Conservation (phyloP, 2,797 vertebrate genomes). For the Okamejei kenojei region DNA sequence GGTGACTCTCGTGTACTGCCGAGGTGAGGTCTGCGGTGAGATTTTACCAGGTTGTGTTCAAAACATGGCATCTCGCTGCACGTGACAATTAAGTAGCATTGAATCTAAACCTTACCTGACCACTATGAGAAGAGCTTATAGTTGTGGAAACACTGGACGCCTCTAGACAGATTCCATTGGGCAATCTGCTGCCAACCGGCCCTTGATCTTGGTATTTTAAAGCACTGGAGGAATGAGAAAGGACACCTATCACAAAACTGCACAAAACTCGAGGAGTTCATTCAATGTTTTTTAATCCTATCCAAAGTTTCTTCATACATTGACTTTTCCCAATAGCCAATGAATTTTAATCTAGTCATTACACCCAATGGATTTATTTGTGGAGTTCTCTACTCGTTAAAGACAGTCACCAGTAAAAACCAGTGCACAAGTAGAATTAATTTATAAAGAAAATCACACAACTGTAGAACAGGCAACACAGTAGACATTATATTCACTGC, state of each 20-base stretch:
- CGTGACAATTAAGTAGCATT: background rate
- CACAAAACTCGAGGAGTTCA: too few relatives aligned
- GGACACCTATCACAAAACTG: background rate
- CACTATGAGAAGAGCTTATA: conserved; percentile 46
- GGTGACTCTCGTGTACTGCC: too few relatives aligned
- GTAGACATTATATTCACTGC: background rate
- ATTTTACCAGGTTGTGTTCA: too few relatives aligned
- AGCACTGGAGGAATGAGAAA: conserved; percentile 45
- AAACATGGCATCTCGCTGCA: too few relatives aligned
- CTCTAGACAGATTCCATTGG: conserved; percentile 56
- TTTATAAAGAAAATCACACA: too few relatives aligned
- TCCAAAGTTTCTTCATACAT: background rate
- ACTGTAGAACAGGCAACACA: background rate
- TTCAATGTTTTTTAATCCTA: background rate
- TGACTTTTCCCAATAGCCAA: background rate
- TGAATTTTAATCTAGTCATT: background rate
- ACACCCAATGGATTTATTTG: background rate
- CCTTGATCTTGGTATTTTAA: conserved; percentile 50
- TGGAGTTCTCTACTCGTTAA: background rate
- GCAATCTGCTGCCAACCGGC: conserved; percentile 45
- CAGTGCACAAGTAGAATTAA: background rate
- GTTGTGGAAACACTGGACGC: conserved; percentile 32
- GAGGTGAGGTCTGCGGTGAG: too few relatives aligned
- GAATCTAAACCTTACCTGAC: background rate
- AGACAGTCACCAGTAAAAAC: too few relatives aligned